Evolutionary conservation across 2,888 invertebrate genomes (phyloP).

Genomic region (Eupithecia insigniata): DNA sequence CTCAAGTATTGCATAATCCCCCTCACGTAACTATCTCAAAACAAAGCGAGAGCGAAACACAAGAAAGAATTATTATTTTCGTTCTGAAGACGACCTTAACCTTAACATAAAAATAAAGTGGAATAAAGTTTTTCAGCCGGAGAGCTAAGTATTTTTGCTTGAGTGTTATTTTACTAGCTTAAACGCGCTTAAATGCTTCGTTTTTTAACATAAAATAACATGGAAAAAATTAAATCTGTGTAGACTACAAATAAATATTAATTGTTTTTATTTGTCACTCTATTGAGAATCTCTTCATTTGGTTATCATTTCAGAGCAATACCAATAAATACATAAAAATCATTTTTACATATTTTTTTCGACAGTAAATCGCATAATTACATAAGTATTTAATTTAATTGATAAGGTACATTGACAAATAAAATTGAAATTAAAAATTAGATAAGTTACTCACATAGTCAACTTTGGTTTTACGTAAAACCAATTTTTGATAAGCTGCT

Average conservation of each 20-base stretch:
- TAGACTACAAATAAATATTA: background rate
- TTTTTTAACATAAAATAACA: background rate
- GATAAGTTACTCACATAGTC: background rate
- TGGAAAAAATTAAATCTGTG: background rate
- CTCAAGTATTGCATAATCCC: constrained; percentile 14
- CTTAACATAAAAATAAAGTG: constrained; percentile 16
- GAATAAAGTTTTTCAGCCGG: background rate
- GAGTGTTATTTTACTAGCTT: background rate
- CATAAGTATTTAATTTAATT: background rate
- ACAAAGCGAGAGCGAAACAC: constrained; percentile 8
- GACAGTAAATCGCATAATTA: background rate
- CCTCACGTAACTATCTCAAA: constrained; percentile 12
- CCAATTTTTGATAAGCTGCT: background rate
- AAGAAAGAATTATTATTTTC: constrained; percentile 15
- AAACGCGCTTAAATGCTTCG: background rate
- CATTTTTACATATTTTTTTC: background rate
- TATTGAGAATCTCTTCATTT: background rate
- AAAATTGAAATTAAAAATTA: background rate
- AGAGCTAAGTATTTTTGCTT: constrained; percentile 5
- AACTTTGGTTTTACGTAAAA: background rate
- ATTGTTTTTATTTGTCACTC: background rate
- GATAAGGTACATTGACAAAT: background rate
- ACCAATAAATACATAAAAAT: too few relatives aligned
- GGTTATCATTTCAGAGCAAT: background rate
- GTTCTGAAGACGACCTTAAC: constrained; percentile 8